Evolutionary conservation across 2,797 vertebrate species (phyloP).

Genomic region (Thaleichthys pacificus): DNA sequence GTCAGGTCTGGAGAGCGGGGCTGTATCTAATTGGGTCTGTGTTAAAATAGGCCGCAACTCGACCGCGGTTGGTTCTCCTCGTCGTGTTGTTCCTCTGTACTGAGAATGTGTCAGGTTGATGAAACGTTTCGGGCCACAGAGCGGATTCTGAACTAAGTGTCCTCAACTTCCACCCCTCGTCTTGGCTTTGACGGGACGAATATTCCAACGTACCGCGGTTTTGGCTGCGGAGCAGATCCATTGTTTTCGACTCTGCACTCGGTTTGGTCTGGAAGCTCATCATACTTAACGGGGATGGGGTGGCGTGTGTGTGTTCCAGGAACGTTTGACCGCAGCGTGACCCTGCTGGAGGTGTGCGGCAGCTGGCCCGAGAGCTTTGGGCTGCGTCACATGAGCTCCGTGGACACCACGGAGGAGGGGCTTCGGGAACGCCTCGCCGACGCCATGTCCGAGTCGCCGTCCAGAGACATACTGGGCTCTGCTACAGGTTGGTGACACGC

Average conservation of each 20-base stretch:
- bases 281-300: too few species aligned
- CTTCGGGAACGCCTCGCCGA: constrained; percentile 94
- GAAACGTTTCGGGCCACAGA: too few species aligned
- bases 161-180: too few species aligned
- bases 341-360: constrained; percentile 94
- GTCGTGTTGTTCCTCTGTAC: neutral
- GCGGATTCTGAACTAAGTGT: too few species aligned
- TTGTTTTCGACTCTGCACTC: neutral
- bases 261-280: too few species aligned
- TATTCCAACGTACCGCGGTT: neutral
- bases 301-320: constrained; percentile 68
- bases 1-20: neutral
- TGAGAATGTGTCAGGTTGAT: neutral
- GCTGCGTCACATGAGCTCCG: constrained; percentile 86
- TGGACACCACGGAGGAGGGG: constrained; percentile 90
- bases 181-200: neutral
- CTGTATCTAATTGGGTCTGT: too few species aligned
- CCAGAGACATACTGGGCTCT: constrained; percentile 88
- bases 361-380: constrained; percentile 98
- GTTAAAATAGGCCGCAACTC: too few species aligned
- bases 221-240: too few species aligned
- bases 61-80: too few species aligned
- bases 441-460: constrained; percentile 96
- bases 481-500: constrained; percentile 85
- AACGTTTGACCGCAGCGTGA: constrained; percentile 92